Conservation (phyloP, 1,140 invertebrate genomes). For the Trichonephila inaurata region DNA sequence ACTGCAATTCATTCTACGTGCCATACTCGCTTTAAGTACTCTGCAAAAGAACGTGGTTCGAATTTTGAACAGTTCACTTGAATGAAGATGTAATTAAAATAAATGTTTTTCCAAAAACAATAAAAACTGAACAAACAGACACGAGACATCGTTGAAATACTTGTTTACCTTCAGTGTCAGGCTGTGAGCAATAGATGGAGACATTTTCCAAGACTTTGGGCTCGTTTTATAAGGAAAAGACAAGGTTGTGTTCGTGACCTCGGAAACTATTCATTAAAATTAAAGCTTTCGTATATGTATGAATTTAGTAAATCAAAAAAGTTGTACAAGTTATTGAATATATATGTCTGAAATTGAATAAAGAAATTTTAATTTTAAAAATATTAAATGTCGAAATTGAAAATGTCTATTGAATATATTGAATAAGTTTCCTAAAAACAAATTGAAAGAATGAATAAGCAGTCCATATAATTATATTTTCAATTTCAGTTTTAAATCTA, state of each 20-base stretch:
- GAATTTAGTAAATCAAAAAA: neutral
- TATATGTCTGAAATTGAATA: neutral
- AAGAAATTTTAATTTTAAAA: too few relatives aligned
- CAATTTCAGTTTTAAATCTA: too few relatives aligned
- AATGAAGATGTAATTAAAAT: neutral
- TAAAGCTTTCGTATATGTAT: neutral
- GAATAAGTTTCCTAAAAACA: too few relatives aligned
- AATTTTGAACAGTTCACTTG: neutral
- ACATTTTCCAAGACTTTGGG: neutral
- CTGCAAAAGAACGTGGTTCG: neutral
- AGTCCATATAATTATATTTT: too few relatives aligned
- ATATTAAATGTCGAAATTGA: too few relatives aligned
- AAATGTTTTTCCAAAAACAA: neutral
- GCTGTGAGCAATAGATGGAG: neutral
- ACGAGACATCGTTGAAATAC: neutral
- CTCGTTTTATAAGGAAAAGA: neutral
- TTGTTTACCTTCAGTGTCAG: slow-evolving; percentile 17
- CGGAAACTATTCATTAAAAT: neutral
- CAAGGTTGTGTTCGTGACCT: neutral
- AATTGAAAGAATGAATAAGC: too few relatives aligned
- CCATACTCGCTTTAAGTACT: neutral
- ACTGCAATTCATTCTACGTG: neutral
- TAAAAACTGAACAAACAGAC: neutral
- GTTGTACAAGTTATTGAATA: neutral
- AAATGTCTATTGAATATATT: too few relatives aligned